These are phyloP conservation scores for Canis aureus DNA, from an alignment of 2,113 vertebrate species.

Conservation along the genomic window DNA sequence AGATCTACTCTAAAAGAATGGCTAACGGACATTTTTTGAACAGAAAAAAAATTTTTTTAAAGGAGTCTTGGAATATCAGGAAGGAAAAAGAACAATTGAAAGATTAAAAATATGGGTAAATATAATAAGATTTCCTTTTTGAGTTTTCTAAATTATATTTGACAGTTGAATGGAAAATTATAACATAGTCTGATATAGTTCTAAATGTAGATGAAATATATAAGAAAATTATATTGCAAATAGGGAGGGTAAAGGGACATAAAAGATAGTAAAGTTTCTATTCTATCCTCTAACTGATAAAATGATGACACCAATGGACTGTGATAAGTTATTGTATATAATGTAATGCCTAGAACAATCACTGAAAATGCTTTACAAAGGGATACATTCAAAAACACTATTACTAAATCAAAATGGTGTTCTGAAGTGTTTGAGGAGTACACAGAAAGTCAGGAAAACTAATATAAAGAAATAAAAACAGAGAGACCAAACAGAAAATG, in stretches of 20 bases:
- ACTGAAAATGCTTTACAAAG: not conserved
- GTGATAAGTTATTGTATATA: not conserved
- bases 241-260: not conserved
- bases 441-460: not conserved
- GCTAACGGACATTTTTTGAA: not conserved
- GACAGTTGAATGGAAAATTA: not conserved
- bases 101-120: not conserved
- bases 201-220: slow-evolving; percentile 19
- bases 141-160: slow-evolving; percentile 30
- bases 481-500: not conserved
- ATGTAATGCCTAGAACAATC: not conserved
- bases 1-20: not conserved
- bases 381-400: not conserved
- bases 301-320: not conserved
- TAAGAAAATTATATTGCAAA: slow-evolving; percentile 29
- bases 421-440: not conserved
- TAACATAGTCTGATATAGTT: not conserved
- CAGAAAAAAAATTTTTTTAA: not conserved
- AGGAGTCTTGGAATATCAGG: not conserved
- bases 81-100: not conserved
- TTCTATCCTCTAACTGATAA: not conserved
- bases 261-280: not conserved
- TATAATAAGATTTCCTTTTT: not conserved
- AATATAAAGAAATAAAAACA: slow-evolving; percentile 12
- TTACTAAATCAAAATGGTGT: not conserved